Base-by-base conservation (phyloP, 92 coral and sea anemone genomes). In the Phymanthus crucifer region DNA sequence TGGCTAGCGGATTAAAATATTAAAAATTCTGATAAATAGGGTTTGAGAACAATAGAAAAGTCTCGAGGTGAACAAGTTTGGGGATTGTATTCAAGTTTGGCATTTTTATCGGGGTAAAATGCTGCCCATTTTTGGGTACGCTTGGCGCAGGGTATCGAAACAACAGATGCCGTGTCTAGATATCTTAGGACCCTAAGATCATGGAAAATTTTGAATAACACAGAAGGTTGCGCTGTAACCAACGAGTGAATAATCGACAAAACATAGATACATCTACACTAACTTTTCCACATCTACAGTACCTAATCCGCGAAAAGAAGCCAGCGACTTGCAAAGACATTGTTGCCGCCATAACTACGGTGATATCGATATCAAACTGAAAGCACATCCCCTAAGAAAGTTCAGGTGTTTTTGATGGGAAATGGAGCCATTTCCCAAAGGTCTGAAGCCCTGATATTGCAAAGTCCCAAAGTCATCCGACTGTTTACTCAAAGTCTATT, bases 11-110 rank as follows among this genome's bases (percentile, higher is more conserved):
- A 75, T 75, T 75, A 75, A 75, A 35, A 71, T 45, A 75, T 32
- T 52, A 24, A 37, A n/a, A 56, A 75, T 75, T 45, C 61, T 34
- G 79, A 74, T 74, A 75, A 75, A 75, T 75, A 75, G 79, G 37
- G 32, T 31, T 52, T 54, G 38, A 32, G 45, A n/a, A 75, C 69
- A 75, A 32, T 47, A 48, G 78, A 6, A 56, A 65, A 75, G 46
- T 52, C 40, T 52, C 38, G 65, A 75, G 79, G 79, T 75, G 50
- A 74, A 74, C 23, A 33, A 74, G 78, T 27, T 33, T 14, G 56
- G 32, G 40, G 56, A 71, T 71, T 71, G 56, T 69, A 45, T 48
- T 24, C 75, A 71, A 71, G 32, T 71, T 71, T 71, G 48, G 75
- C 66, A 74, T 74, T 46, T 46, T 61, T 61, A 61, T 24, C 34